phyloP scores from a whole-genome alignment of 2,888 invertebrate genomes.

The Parascotia fuliginaria region DNA sequence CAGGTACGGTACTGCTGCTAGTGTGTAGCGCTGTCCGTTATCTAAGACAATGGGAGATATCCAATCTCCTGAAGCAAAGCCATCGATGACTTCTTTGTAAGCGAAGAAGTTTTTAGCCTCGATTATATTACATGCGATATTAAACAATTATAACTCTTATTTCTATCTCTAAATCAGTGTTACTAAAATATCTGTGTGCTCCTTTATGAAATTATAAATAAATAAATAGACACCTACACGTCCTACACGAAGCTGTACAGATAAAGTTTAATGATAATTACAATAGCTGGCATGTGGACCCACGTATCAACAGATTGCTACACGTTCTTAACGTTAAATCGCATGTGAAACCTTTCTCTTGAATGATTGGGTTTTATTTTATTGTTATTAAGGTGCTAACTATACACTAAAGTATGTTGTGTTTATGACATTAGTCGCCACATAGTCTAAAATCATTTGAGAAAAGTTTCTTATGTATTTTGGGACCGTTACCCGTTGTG shows the following conservation, averaged over 20 bases:
- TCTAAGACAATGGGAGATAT: too few relatives aligned
- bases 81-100: too few relatives aligned
- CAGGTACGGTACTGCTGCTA: too few relatives aligned
- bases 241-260: conserved; percentile 6
- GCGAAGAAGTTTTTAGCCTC: too few relatives aligned
- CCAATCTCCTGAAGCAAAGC: too few relatives aligned
- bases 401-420: background rate
- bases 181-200: too few relatives aligned
- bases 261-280: conserved; percentile 53
- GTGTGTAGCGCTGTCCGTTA: too few relatives aligned
- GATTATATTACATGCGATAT: too few relatives aligned
- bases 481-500: too few relatives aligned
- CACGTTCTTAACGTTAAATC: conserved; percentile 45
- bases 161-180: too few relatives aligned
- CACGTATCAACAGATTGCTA: conserved; percentile 32
- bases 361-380: conserved; percentile 46
- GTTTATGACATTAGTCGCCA: background rate
- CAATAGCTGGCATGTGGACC: conserved; percentile 11
- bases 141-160: too few relatives aligned
- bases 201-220: background rate
- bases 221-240: background rate
- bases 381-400: conserved; percentile 19
- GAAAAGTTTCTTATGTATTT: too few relatives aligned
- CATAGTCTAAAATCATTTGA: background rate
- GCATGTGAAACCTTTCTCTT: conserved; percentile 28